A percentile compares a stretch with the other conserved stretches of the same genome.
Conservation (phyloP, 2,113 vertebrate species). For the Ailurus styani region DNA sequence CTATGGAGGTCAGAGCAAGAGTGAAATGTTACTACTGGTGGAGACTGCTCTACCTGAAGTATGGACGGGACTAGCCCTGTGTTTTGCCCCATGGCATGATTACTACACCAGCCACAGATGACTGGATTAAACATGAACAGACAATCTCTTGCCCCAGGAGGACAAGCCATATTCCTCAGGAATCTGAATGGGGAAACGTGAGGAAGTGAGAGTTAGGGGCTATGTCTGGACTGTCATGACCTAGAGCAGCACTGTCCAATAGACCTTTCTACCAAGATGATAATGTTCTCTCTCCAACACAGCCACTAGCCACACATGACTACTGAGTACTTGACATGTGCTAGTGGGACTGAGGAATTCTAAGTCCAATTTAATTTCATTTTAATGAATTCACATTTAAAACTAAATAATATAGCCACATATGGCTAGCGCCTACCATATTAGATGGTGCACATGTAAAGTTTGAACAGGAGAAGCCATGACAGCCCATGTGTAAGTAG, state of each 20-base stretch:
- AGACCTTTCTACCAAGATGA: background rate
- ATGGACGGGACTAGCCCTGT: too few relatives aligned
- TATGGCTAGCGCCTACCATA: background rate
- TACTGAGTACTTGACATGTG: background rate
- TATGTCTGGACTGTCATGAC: background rate
- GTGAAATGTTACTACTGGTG: background rate
- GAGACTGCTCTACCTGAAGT: background rate
- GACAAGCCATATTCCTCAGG: background rate
- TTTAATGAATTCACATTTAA: background rate
- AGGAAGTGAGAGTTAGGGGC: background rate
- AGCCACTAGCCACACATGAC: background rate
- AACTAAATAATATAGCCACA: background rate
- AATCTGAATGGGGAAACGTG: rapidly evolving
- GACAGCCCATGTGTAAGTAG: rapidly evolving
- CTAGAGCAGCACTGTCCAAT: rapidly evolving
- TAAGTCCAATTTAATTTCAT: background rate
- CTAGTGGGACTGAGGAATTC: background rate
- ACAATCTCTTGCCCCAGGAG: too few relatives aligned
- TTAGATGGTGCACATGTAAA: rapidly evolving
- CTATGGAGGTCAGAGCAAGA: background rate
- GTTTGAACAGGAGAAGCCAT: background rate
- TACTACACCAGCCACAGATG: background rate
- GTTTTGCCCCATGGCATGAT: background rate
- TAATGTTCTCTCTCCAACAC: background rate
- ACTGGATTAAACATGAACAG: background rate